Evolutionary conservation across 2,888 invertebrate genomes (phyloP).

Genomic region (Chrysolina americana): DNA sequence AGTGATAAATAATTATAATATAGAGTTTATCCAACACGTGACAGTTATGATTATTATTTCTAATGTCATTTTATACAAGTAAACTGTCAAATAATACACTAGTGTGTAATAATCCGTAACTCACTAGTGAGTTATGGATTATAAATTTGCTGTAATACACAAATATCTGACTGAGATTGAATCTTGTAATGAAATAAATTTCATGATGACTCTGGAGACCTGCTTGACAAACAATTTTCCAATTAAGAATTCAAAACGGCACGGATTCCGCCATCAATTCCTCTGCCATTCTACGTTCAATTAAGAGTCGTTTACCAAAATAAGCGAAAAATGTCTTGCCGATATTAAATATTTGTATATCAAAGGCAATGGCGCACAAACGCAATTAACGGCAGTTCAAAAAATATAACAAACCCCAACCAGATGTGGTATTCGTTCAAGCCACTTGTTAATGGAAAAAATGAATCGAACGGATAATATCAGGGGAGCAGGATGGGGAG

Average conservation of each 20-base stretch:
- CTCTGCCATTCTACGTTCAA: conserved; percentile 16
- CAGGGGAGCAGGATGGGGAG: background rate
- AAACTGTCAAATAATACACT: too few species aligned
- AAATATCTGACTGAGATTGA: too few species aligned
- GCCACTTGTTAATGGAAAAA: background rate
- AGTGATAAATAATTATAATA: too few species aligned
- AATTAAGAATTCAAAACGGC: conserved; percentile 2
- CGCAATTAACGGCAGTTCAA: conserved; percentile 32
- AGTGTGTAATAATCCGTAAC: too few species aligned
- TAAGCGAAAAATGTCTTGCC: conserved; percentile 33
- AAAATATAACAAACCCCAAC: conserved; percentile 25
- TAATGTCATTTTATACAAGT: too few species aligned
- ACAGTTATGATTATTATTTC: too few species aligned
- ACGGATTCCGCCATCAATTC: background rate
- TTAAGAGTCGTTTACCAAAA: conserved; percentile 35
- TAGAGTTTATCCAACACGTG: too few species aligned
- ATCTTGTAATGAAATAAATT: too few species aligned
- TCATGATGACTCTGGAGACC: too few species aligned
- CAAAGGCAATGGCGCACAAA: conserved; percentile 32
- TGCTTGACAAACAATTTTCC: background rate
- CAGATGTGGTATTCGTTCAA: background rate
- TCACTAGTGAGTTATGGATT: too few species aligned
- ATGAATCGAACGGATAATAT: background rate
- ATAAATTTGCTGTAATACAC: too few species aligned
- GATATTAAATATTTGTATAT: conserved; percentile 44